A percentile compares a stretch with the other conserved stretches of the same genome.
Evolutionary conservation across 2,113 vertebrate genomes (phyloP).

Genomic region (Hoplias malabaricus): DNA sequence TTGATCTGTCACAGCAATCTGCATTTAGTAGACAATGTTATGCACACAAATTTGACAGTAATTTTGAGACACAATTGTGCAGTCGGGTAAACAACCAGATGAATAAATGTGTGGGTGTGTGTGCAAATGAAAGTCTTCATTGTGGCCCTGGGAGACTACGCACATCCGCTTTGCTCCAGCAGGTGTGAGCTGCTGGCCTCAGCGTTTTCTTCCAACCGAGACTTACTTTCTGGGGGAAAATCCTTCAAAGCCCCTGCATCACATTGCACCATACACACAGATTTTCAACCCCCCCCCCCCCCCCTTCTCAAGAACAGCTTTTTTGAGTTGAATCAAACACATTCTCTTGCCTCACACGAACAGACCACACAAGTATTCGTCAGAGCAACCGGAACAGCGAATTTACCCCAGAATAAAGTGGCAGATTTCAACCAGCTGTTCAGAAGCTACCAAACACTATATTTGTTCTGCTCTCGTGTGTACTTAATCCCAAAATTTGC

Average conservation of each 20-base stretch:
- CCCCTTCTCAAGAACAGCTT: slow-evolving; percentile 11
- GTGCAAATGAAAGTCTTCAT: background rate
- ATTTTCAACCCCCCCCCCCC: slow-evolving; percentile 8
- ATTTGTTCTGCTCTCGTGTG: slow-evolving; percentile 41
- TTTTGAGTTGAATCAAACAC: slow-evolving; percentile 28
- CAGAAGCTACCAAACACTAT: slow-evolving; percentile 29
- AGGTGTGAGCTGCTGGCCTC: slow-evolving; percentile 52
- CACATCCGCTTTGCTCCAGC: slow-evolving; percentile 47
- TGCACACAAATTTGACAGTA: background rate
- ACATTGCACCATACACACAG: slow-evolving; percentile 28
- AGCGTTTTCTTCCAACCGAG: slow-evolving; percentile 45
- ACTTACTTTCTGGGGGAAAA: slow-evolving; percentile 49
- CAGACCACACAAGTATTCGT: slow-evolving; percentile 41
- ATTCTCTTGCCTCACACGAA: slow-evolving; percentile 27
- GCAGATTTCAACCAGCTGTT: slow-evolving; percentile 39
- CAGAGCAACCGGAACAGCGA: slow-evolving; percentile 44
- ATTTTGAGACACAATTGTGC: background rate
- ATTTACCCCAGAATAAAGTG: slow-evolving; percentile 42
- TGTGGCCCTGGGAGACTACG: slow-evolving; percentile 37
- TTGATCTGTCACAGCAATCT: background rate
- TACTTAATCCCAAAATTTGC: slow-evolving; percentile 12
- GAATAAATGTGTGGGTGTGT: background rate
- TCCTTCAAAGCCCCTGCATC: slow-evolving; percentile 48
- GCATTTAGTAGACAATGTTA: background rate
- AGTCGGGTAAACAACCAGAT: background rate